These are phyloP conservation scores for Teleogryllus oceanicus DNA, from an alignment of 2,888 invertebrate genomes.

Conservation along the genomic window DNA sequence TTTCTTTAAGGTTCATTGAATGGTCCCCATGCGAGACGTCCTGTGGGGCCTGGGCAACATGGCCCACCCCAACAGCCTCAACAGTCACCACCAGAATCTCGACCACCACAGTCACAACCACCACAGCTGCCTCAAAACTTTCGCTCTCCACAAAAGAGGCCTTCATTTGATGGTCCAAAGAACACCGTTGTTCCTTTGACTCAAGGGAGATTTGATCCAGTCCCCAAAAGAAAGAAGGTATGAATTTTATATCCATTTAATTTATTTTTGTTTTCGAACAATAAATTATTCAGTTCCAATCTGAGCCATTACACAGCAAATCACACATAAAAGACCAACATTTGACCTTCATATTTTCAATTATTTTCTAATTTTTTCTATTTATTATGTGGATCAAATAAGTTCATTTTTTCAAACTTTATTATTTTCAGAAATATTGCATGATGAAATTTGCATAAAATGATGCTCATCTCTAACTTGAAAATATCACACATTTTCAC, in stretches of 20 bases:
- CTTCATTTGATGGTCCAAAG: slow-evolving; percentile 22
- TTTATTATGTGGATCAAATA: no score
- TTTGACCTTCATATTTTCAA: no score
- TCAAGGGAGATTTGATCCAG: slow-evolving; percentile 26
- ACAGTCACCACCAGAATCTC: not conserved
- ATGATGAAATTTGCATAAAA: no score
- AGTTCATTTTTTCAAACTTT: no score
- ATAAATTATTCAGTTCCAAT: no score
- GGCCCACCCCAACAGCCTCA: not conserved
- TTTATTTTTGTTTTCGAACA: no score
- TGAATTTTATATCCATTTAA: not conserved
- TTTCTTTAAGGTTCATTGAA: not conserved
- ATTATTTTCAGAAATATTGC: no score
- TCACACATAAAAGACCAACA: no score
- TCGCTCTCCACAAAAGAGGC: slow-evolving; percentile 25
- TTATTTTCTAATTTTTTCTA: no score
- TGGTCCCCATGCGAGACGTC: not conserved
- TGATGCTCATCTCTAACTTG: no score
- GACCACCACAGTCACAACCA: slow-evolving; percentile 19
- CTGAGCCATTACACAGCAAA: no score
- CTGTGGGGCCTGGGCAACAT: not conserved
- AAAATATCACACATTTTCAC: no score
- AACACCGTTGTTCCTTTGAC: slow-evolving; percentile 11
- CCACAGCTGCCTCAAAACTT: not conserved
- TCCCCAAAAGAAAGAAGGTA: slow-evolving; percentile 28